Evolutionary conservation across 2,888 invertebrate genomes (phyloP).

Genomic region (Agonopterix alstromeriana): DNA sequence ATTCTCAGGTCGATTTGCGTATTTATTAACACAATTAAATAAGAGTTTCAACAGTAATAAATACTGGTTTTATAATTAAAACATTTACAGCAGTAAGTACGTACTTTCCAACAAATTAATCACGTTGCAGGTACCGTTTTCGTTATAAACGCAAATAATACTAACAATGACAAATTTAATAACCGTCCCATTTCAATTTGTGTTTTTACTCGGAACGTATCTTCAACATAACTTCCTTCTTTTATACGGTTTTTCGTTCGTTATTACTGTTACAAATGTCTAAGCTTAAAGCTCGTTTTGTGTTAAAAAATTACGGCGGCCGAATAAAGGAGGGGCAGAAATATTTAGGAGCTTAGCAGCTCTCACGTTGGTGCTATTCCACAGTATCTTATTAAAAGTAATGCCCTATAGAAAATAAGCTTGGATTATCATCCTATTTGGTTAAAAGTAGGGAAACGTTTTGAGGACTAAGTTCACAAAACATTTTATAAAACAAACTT

Average conservation of each 20-base stretch:
- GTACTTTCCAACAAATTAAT: background rate
- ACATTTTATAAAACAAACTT: background rate
- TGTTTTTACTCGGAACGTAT: conserved; percentile 3
- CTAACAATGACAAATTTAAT: conserved; percentile 1
- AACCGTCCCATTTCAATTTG: conserved; percentile 5
- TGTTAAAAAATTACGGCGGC: conserved; percentile 26
- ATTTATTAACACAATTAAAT: too few relatives aligned
- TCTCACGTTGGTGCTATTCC: conserved; percentile 22
- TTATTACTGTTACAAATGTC: conserved; percentile 33
- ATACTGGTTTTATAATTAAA: too few relatives aligned
- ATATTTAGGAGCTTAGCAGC: conserved; percentile 28
- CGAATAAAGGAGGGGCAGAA: conserved; percentile 25
- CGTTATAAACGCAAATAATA: background rate
- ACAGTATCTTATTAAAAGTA: conserved; percentile 36
- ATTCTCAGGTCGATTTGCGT: too few relatives aligned
- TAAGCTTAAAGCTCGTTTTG: conserved; percentile 29
- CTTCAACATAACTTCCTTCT: background rate
- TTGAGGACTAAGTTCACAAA: background rate
- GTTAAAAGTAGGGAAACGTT: background rate
- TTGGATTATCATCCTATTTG: conserved; percentile 3
- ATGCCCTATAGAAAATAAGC: conserved; percentile 27
- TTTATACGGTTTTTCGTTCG: conserved; percentile 8
- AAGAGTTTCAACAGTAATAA: too few relatives aligned
- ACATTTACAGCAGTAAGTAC: too few relatives aligned
- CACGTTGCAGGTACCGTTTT: background rate